These are phyloP conservation scores for Crotalus tigris DNA, from an alignment of 2,113 vertebrate species.

Conservation along the genomic window DNA sequence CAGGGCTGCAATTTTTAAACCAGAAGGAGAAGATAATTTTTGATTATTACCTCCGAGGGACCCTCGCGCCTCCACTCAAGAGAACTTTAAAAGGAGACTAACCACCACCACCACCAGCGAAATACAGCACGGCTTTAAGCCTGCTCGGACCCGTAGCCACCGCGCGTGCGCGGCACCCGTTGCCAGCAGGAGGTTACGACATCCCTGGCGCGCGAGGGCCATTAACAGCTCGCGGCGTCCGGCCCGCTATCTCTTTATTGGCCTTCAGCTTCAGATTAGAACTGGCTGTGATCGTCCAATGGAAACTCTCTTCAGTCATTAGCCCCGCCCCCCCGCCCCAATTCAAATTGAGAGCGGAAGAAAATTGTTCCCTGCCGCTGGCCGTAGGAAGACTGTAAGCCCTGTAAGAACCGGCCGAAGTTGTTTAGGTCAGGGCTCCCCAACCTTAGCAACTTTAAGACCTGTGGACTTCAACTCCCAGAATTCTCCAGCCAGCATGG, in stretches of 20 bases:
- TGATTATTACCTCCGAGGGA: not conserved
- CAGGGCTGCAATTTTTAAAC: not conserved
- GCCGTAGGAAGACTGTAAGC: not conserved
- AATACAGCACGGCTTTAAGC: too few species aligned
- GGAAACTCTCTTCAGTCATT: not conserved
- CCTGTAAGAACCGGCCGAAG: not conserved
- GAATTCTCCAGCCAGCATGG: too few species aligned
- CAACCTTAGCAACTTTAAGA: not conserved
- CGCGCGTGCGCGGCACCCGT: not conserved
- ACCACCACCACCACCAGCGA: not conserved
- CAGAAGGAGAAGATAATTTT: not conserved
- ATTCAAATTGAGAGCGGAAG: fast-evolving
- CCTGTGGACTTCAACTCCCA: too few species aligned
- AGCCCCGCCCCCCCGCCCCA: fast-evolving
- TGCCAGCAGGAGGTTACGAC: not conserved
- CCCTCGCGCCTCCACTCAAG: not conserved
- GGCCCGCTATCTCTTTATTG: not conserved
- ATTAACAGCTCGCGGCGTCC: constrained; percentile 1
- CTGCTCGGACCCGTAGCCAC: not conserved
- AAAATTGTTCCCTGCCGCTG: fast-evolving
- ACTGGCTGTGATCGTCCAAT: fast-evolving
- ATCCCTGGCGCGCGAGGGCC: not conserved
- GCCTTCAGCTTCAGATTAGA: fast-evolving
- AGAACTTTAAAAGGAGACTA: not conserved
- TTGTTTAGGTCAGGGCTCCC: too few species aligned